phyloP scores from a whole-genome alignment of 2,888 invertebrate species.

The Sminthurinus aureus region DNA sequence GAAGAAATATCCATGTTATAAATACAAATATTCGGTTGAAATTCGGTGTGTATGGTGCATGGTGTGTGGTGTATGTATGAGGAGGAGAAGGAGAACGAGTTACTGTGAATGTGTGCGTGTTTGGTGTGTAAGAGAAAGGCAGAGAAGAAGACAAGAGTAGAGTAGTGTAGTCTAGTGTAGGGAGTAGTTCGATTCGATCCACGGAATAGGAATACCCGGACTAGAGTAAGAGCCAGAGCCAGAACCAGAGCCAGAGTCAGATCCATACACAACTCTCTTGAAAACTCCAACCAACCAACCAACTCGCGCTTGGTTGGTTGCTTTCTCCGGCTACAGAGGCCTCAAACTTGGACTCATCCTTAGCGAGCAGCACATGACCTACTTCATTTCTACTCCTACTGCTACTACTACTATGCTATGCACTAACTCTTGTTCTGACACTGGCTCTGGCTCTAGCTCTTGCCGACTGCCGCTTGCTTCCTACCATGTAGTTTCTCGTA shows the following conservation, averaged over 20 bases:
- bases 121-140: constrained; percentile 12
- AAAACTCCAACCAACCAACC: not conserved
- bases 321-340: constrained; percentile 45
- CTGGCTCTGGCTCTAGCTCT: not conserved
- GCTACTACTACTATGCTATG: not conserved
- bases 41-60: not conserved
- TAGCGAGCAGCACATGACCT: constrained; percentile 41
- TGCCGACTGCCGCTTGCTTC: too few species aligned
- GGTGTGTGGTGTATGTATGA: too few species aligned
- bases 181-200: constrained; percentile 43
- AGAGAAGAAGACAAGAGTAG: not conserved
- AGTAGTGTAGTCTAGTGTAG: constrained; percentile 9
- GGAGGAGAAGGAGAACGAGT: constrained; percentile 1
- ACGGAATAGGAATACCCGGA: not conserved
- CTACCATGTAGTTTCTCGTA: too few species aligned
- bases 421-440: not conserved
- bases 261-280: not conserved
- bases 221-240: too few species aligned
- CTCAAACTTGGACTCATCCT: constrained; percentile 46
- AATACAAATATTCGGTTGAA: too few species aligned
- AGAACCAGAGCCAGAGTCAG: not conserved
- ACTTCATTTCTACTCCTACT: constrained; percentile 34
- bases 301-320: constrained; percentile 36
- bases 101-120: constrained; percentile 25
- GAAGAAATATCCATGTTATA: too few species aligned